Evolutionary conservation across 2,113 vertebrate genomes (phyloP).

Genomic region (Trichomycterus rosablanca): DNA sequence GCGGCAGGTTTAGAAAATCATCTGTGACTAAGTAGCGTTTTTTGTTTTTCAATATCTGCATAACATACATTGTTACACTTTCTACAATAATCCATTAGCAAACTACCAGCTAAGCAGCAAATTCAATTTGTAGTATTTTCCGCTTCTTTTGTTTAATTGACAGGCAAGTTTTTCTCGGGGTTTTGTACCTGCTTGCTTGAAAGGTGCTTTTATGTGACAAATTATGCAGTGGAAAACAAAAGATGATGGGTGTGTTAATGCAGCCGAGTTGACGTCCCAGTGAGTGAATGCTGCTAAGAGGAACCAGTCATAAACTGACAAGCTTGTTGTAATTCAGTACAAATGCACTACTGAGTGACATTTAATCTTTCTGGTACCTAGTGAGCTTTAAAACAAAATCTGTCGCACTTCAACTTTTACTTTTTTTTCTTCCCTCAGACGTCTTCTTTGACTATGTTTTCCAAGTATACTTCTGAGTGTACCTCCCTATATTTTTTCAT

Average conservation of each 20-base stretch:
- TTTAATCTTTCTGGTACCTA: constrained; percentile 25
- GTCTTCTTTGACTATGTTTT: constrained; percentile 31
- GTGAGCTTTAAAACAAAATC: constrained; percentile 5
- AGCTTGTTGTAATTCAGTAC: constrained; percentile 30
- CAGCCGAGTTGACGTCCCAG: not conserved
- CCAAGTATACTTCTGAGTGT: no score
- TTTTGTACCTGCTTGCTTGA: constrained; percentile 17
- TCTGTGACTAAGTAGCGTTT: not conserved
- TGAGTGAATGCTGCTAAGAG: constrained; percentile 11
- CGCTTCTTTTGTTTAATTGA: constrained; percentile 27
- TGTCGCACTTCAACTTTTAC: not conserved
- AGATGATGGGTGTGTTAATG: constrained; percentile 24
- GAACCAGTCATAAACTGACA: constrained; percentile 28
- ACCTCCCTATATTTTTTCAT: no score
- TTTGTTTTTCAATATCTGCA: not conserved
- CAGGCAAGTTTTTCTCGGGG: constrained; percentile 13
- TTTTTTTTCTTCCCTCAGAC: no score
- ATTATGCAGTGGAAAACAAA: constrained; percentile 21
- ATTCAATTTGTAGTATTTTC: constrained; percentile 30
- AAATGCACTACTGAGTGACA: constrained; percentile 7
- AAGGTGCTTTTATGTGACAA: constrained; percentile 20
- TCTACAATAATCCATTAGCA: constrained; percentile 21
- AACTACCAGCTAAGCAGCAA: constrained; percentile 13
- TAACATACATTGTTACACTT: constrained; percentile 5
- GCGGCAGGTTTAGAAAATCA: not conserved